These are phyloP conservation scores for Nemotelus nigrinus DNA, from an alignment of 2,888 invertebrate genomes.

Conservation along the genomic window DNA sequence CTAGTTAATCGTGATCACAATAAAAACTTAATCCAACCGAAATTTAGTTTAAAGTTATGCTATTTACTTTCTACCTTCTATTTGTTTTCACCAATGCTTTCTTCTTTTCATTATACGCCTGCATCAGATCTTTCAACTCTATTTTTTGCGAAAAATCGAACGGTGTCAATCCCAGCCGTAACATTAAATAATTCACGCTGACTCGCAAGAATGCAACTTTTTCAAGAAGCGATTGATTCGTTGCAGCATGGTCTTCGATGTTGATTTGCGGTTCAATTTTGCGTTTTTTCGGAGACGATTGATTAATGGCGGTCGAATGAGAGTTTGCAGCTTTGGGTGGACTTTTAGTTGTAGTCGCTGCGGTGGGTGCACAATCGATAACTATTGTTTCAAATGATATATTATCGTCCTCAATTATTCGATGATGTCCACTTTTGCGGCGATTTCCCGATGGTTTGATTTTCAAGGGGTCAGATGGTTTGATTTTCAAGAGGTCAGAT, in stretches of 20 bases:
- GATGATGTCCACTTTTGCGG: conserved; percentile 34
- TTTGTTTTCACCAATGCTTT: not conserved
- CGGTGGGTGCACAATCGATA: not conserved
- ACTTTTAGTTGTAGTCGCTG: not conserved
- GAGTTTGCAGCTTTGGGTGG: not conserved
- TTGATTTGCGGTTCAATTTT: not conserved
- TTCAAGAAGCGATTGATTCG: conserved; percentile 19
- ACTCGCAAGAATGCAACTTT: conserved; percentile 42
- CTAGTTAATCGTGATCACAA: no score
- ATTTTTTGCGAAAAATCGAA: conserved; percentile 6
- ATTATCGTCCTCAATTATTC: conserved; percentile 11
- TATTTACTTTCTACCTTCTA: not conserved
- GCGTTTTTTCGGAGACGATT: not conserved
- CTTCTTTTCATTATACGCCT: conserved; percentile 17
- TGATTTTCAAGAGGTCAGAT: no score
- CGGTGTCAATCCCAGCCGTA: conserved; percentile 11
- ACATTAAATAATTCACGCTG: conserved; percentile 42
- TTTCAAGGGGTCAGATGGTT: no score
- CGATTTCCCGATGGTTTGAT: conserved; percentile 11
- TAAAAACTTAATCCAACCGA: no score
- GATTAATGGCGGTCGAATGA: not conserved
- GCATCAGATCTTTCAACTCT: not conserved
- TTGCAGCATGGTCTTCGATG: not conserved
- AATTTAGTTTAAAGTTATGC: no score
- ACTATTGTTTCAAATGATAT: conserved; percentile 24